Base-by-base conservation (phyloP, 2,113 vertebrate genomes). In the Lampris megalopsis region DNA sequence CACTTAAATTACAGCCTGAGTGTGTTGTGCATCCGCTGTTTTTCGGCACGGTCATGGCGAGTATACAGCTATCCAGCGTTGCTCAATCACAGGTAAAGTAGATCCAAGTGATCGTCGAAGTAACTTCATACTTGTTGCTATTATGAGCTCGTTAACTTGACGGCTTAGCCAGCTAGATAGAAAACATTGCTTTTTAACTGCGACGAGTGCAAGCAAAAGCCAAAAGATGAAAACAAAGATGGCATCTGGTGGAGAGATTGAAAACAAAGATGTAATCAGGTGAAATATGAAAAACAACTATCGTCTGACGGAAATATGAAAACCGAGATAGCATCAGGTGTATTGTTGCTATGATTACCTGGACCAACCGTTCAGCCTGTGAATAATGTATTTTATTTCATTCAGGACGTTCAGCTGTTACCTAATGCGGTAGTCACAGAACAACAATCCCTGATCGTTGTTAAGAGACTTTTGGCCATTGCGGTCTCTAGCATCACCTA, bases 401-500 rank as follows among this genome's bases (percentile, higher is more conserved):
- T 92, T 9, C 85, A 97, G 96, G 89, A 87, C 10, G 77, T 93
- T 3, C 88, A 96, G 81, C 79, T 94, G 5, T 91, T 97, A 63
- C 96, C 98, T 2, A 94, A 56, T 74, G 91, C 94, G 77, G 94
- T 98, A 35, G 13, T 90, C 41, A 95, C 95, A 0, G 97, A 98
- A 61, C 95, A 96, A 74, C 96, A 98, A 37, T 99, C 98, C 1
- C 61, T 98, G 71, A 77, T 95, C 9, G 89, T 98, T 13, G 94
- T 99, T 56, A 99, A 98, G 92, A 95, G 95, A 79, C 95, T 99
- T 1, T 84, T 99, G 78, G 97, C 97, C n/a, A 94, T 99, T 62
- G 96, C 96, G 0, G 94, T 99, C 8, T 99, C 98, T 53, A 96
- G 95, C 86, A 97, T 99, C 86, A 99, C 97, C 0, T 99, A 99